phyloP scores from a whole-genome alignment of 2,888 invertebrate genomes.

The Ditula angustiorana region DNA sequence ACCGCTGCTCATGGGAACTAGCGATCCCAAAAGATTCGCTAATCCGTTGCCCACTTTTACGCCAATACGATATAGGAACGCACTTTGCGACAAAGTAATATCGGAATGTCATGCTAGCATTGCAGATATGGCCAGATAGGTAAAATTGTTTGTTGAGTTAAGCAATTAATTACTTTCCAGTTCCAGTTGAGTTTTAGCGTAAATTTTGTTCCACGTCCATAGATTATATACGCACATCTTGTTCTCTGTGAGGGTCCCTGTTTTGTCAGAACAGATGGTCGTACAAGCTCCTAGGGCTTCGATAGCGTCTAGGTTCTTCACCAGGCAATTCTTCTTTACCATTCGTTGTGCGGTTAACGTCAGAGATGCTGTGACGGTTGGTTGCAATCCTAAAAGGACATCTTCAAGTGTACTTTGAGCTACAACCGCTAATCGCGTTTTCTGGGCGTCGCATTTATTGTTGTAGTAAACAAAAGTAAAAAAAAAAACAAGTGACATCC shows the following conservation, averaged over 20 bases:
- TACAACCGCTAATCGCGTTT: neutral
- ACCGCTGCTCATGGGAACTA: too few relatives aligned
- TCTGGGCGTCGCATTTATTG: too few relatives aligned
- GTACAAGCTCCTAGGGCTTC: slow-evolving; percentile 99
- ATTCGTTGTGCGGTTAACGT: slow-evolving; percentile 99
- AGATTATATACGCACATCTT: slow-evolving; percentile 99
- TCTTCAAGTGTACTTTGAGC: neutral
- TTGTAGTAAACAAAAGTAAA: neutral
- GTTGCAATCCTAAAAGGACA: slow-evolving; percentile 90
- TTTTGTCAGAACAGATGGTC: slow-evolving; percentile 99
- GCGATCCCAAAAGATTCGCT: too few relatives aligned
- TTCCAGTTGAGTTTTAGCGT: slow-evolving; percentile 90
- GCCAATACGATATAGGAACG: too few relatives aligned
- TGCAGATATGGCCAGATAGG: too few relatives aligned
- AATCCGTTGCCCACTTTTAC: too few relatives aligned
- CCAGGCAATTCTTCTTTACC: slow-evolving; percentile 98
- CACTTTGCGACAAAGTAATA: too few relatives aligned
- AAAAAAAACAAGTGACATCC: neutral
- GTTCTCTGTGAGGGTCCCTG: slow-evolving; percentile 99
- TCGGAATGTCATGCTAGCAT: too few relatives aligned
- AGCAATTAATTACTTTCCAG: slow-evolving; percentile 53
- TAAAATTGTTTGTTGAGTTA: too few relatives aligned
- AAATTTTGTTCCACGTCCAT: slow-evolving; percentile 97
- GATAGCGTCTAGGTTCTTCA: slow-evolving; percentile 99
- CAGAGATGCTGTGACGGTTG: slow-evolving; percentile 98